Evolutionary conservation across 2,113 vertebrate species (phyloP), one percentile per base, ranked within the genome.

Genomic region (Cariama cristata): DNA sequence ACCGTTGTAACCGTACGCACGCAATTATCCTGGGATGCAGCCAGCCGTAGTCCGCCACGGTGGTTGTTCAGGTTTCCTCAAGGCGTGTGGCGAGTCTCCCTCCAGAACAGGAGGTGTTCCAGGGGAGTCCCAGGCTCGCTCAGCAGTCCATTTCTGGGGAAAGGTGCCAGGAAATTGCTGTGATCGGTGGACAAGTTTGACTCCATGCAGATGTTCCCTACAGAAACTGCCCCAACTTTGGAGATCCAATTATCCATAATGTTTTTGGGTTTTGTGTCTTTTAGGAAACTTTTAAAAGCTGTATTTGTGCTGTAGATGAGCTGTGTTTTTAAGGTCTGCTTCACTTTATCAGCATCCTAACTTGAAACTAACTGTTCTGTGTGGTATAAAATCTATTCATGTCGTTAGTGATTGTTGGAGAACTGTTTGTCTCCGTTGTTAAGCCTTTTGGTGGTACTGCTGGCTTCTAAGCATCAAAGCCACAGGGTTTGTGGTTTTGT

Each of bases 371-470:
- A 21, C 5, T 33, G 19, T 44, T 45, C 12, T 40, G 27, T 7
- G 22, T 12, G 22, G 32, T 5, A 28, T 47, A 35, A 69, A 49
- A 50, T 14, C 32, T n/a, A 1, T 22, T 40, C 9, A 9, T 1
- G 1, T 3, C 14, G 49, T 23, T 17, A 13, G 50, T 60, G 49
- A 24, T 14, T 12, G n/a, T 26, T 21, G 45, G n/a, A 33, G 58
- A 42, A 50, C 30, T 1, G 7, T 64, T 26, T 8, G 26, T 90
- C 69, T 14, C 4, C 0, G 2, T 16, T 47, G 20, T 28, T 30
- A 44, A 63, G 44, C 33, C 69, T 24, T 27, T 14, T 4, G 9
- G 20, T n/a, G 47, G 47, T 17, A 24, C 58, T 38, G 50, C n/a
- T 24, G 3, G 9, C 27, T 33, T 60, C 52, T 3, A n/a, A 42